These are phyloP conservation scores for Tenualosa thibaudeaui DNA, from an alignment of 2,797 vertebrate species.

Conservation along the genomic window DNA sequence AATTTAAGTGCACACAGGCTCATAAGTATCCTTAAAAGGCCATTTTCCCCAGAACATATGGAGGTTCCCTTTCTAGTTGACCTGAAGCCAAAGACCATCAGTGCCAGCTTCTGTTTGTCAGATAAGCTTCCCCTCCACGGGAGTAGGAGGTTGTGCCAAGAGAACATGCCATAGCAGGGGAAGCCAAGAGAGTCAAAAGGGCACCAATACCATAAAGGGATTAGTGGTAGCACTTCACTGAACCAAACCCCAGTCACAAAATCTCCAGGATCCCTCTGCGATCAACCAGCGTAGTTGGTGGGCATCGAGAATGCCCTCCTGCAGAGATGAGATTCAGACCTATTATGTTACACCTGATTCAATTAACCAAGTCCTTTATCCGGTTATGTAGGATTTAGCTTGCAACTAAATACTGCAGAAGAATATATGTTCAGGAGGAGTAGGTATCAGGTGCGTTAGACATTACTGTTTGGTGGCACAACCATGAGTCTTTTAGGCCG, in stretches of 20 bases:
- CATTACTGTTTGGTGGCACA: constrained; percentile 2
- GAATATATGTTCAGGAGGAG: not conserved
- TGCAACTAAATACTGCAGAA: constrained; percentile 15
- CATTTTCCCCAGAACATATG: not conserved
- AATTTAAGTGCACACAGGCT: not conserved
- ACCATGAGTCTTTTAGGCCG: not conserved
- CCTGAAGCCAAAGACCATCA: not conserved
- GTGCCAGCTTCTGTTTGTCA: constrained; percentile 4
- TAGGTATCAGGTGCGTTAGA: not conserved
- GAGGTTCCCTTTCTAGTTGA: not conserved
- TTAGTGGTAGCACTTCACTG: not conserved
- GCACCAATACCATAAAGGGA: constrained; percentile 1
- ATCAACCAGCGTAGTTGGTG: not conserved
- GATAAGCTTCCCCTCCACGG: not conserved
- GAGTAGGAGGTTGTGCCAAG: not conserved
- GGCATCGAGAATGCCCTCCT: not conserved
- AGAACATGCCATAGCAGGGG: not conserved
- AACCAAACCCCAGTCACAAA: not conserved
- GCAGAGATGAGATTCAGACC: not conserved
- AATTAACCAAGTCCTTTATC: constrained; percentile 17
- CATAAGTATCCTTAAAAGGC: constrained; percentile 17
- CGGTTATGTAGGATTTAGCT: constrained; percentile 24
- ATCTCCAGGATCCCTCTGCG: not conserved
- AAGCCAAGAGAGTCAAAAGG: not conserved
- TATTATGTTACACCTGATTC: constrained; percentile 8